Base-by-base conservation (phyloP, 2,113 vertebrate species). In the Chaetura pelagica region DNA sequence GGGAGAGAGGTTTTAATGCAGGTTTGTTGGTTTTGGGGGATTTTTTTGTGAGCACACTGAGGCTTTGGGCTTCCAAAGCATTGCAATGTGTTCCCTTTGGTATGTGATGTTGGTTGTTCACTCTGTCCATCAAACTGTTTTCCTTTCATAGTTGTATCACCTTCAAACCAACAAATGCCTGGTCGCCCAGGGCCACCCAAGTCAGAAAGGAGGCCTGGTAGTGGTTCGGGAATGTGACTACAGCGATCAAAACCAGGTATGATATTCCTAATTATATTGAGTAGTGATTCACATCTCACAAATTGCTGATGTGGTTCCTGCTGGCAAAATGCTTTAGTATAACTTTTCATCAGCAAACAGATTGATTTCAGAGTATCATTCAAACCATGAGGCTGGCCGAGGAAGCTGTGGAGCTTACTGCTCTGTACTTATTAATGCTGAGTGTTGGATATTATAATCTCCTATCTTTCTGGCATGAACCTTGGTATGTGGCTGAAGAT, bases 201-300 rank as follows among this genome's bases (percentile, higher is more conserved):
- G 99, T 82, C 99, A 99, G 97, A 99, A 99, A 96, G 99, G 99
- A 15, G 98, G 99, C 24, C 98, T 98, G 0, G 99, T 99, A 0
- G 98, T 99, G 82, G 96, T 99, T 61, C 98, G 97, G 85, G 97
- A 98, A 2, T 99, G 99, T 78, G 98, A 99, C 97, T 98, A 98
- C 78, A 87, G 88, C 0, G 98, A 99, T 95, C 97, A 98, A 1
- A 98, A 99, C 79, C 99, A 99, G 99, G 99, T 99, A 97, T 12
- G 92, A 44, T 23, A 15, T 52, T 84, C 30, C 58, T 27, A 15
- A 1, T 71, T 8, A 0, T 22, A 21, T 1, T 15, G 20, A 71
- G 4, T 2, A 42, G 30, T 5, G 11, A 24, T 29, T 42, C 22
- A 20, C n/a, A 16, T 15, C 48, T 82, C 69, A 8, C 6, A 42